Conservation (phyloP, 2,888 invertebrate genomes). For the Drosophila melanosoma region DNA sequence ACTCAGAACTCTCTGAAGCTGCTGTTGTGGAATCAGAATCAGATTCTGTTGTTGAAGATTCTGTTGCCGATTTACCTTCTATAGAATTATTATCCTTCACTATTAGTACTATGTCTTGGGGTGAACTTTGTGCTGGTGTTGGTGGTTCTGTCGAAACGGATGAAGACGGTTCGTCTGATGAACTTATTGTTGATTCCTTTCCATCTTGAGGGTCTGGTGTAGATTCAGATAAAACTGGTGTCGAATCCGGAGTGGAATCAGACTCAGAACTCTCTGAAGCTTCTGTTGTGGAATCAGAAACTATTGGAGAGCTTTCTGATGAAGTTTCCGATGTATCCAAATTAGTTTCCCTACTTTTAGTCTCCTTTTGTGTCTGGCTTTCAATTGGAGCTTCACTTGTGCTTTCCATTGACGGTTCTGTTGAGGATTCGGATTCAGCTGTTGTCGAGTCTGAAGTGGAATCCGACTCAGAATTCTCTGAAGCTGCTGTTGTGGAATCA, state of each 20-base stretch:
- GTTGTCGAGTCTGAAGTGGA: background rate
- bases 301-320: background rate
- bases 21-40: background rate
- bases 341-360: background rate
- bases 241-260: background rate
- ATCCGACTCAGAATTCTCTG: background rate
- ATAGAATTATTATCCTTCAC: too few species aligned
- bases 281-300: background rate
- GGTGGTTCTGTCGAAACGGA: background rate
- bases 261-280: background rate
- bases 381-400: background rate
- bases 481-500: too few species aligned
- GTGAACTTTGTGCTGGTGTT: background rate
- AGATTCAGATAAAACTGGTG: background rate
- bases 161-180: too few species aligned
- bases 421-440: background rate
- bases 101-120: background rate
- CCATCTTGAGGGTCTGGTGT: background rate
- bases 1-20: background rate
- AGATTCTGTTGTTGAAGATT: too few species aligned
- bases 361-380: background rate
- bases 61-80: too few species aligned
- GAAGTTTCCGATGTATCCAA: background rate
- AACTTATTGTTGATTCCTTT: too few species aligned
- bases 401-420: background rate